phyloP scores from a whole-genome alignment of 2,113 vertebrate genomes.

The Rissa tridactyla region DNA sequence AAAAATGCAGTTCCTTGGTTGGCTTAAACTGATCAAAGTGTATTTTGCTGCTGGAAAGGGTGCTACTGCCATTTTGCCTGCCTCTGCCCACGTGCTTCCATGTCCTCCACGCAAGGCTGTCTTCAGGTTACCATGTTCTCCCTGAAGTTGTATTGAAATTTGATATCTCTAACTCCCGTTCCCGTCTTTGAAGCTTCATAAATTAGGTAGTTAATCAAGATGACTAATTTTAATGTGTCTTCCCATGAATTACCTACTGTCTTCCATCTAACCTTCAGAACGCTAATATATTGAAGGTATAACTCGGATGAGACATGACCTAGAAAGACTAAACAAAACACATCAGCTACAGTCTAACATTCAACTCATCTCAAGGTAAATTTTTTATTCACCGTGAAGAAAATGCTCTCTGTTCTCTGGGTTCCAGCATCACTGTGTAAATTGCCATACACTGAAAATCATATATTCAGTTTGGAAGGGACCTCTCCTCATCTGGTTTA shows the following conservation, averaged over 20 bases:
- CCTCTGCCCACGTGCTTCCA: neutral
- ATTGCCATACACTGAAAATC: neutral
- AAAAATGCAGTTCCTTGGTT: neutral
- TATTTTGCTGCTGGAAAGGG: neutral
- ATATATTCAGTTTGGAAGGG: neutral
- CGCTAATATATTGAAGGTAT: neutral
- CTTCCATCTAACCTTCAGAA: neutral
- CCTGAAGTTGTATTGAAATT: neutral
- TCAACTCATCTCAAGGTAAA: neutral
- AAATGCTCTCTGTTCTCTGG: neutral
- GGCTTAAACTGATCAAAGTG: neutral
- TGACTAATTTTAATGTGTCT: neutral
- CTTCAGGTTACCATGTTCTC: neutral
- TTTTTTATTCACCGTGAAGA: neutral
- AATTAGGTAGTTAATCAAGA: neutral
- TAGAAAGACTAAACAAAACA: neutral
- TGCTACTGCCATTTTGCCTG: neutral
- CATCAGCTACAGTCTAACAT: neutral
- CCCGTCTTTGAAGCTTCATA: neutral
- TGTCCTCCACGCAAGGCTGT: neutral
- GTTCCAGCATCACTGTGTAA: neutral
- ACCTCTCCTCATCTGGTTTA: neutral
- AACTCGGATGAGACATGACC: neutral
- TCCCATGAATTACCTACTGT: neutral
- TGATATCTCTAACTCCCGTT: neutral